Base-by-base conservation (phyloP, 2,888 invertebrate species). In the Eumacrocentrus americanus region DNA sequence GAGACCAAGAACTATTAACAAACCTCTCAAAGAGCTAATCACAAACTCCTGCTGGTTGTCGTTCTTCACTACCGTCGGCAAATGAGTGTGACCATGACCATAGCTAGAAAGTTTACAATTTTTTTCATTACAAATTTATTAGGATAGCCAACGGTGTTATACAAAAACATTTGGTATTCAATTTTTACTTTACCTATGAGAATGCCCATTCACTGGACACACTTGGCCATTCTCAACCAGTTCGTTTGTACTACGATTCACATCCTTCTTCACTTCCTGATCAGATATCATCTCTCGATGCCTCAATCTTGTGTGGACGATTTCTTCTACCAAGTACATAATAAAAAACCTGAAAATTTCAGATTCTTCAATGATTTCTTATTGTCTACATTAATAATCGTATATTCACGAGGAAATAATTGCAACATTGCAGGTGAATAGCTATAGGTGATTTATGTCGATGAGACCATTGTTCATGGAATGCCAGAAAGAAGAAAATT, bases 1-100 rank as follows among this genome's bases (percentile, higher is more conserved):
- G 18, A 94, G 82, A 1, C 94, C 94, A 46, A 93, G 81, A 0
- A 94, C 91, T 52, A 94, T 89, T 54, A 94, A 84, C 16, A 94
- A 82, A 14, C 91, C 93, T 63, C 90, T 86, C 48, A 92, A 81
- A 18, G 80, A 79, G 44, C 72, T 74, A 50, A 76, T 72, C 47
- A 77, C 69, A 42, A 74, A 72, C 58, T 72, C 75, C 11, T 75
- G 71, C 50, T 64, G 56, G 51, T 73, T 68, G 57, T 73, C 72
- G n/a, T 40, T 65, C 54, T 64, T 61, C 18, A 73, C 71, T 55
- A 70, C 67, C 9, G 69, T 65, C 14, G 78, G 77, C 22, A 79
- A 62, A 23, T 79, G 79, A 60, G 73, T 73, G 66, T 75, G 76
- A 3, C 72, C 74, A 38, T 69, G 69, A 29, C 70, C 67, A 50